These are phyloP conservation scores for Bambusicola thoracicus DNA, from an alignment of 2,113 vertebrate genomes.

Conservation along the genomic window DNA sequence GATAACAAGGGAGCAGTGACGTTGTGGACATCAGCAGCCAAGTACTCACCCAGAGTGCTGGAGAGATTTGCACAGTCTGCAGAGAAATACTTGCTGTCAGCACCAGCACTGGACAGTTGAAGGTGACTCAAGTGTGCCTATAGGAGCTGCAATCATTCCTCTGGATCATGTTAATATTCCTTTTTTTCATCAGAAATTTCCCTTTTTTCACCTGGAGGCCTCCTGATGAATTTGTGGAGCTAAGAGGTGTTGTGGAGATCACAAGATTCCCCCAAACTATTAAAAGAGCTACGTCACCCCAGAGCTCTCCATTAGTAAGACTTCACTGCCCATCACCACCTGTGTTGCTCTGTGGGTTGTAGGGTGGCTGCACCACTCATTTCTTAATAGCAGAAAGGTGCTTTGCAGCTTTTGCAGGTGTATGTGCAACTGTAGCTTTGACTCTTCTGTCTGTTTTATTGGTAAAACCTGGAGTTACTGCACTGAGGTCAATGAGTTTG, in stretches of 20 bases:
- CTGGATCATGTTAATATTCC: background rate
- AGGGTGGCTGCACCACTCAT: too few species aligned
- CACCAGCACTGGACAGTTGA: background rate
- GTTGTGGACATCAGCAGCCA: background rate
- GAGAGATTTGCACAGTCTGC: background rate
- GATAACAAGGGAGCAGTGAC: background rate
- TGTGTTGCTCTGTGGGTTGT: background rate
- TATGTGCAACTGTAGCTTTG: background rate
- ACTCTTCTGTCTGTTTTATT: background rate
- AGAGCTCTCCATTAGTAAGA: fast-evolving
- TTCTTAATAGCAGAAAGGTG: background rate
- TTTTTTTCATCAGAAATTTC: too few species aligned
- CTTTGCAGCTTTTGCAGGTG: background rate
- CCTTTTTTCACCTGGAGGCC: too few species aligned
- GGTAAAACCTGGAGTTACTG: background rate
- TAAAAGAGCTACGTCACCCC: fast-evolving
- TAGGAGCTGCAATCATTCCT: conserved; percentile 2
- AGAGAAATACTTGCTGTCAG: background rate
- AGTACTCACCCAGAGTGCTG: background rate
- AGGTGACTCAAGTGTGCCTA: conserved; percentile 5
- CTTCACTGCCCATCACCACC: background rate
- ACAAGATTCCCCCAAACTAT: background rate
- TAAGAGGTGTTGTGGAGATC: background rate
- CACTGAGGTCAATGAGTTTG: background rate
- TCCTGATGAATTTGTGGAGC: background rate